Base-by-base conservation (phyloP, 37 sponge, comb jelly and placozoan genomes). In the Halisarca cf. caerulea region DNA sequence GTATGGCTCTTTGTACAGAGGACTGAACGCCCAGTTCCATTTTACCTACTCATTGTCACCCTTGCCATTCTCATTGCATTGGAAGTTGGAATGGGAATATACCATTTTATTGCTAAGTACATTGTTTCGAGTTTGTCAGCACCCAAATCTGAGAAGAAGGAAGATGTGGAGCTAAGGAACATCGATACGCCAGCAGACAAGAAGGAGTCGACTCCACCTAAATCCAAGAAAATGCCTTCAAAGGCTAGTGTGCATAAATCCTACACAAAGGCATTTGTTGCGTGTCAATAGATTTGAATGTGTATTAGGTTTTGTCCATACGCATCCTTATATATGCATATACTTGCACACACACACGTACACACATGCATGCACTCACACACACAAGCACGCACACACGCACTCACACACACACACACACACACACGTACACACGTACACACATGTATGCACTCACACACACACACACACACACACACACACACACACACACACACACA, bases 61-160 rank as follows among this genome's bases (percentile, higher is more conserved):
- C 45, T 43, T 37, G 25, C 36, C 3, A 40, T 74, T 37, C 44
- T 74, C 0, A 1, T 74, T 17, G 25, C 41, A n/a, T 74, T 74
- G 38, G 77, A 74, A 74, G 44, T 74, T 37, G 24, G 45, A 5
- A 74, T 74, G 77, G 77, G 45, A 41, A 37, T 43, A 20, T 74
- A 74, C 43, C 77, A 74, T 40, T 74, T 74, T 41, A 41, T 74
- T 21, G 42, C 77, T 21, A 74, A 74, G 45, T 74, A 74, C 45
- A 42, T 74, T 40, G 24, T 40, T 1, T 20, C 42, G 42, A n/a
- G 36, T 40, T 40, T 74, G 9, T 36, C 38, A n/a, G 0, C 36
- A 15, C 77, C 77, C 21, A 4, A 33, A 2, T 41, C 17, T 11
- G 45, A 74, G 24, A 40, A 44, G 1, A 24, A 21, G 18, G 39